Conservation (phyloP, 1,140 invertebrate genomes). For the Heliconius nattereri region DNA sequence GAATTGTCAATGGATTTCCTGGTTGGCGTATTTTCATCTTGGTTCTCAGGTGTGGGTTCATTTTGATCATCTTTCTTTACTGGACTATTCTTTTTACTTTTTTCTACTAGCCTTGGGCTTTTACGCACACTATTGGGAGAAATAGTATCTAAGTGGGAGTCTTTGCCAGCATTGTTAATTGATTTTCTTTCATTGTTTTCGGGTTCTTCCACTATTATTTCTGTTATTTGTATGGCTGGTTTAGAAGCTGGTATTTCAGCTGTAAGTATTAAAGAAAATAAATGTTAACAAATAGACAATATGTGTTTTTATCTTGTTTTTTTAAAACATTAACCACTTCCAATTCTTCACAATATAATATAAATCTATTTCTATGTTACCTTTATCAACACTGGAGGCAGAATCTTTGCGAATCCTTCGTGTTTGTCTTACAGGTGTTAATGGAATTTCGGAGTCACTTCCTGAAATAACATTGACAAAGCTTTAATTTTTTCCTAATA, state of each 20-base stretch:
- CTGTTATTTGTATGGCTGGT: conserved; percentile 44
- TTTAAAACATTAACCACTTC: too few relatives aligned
- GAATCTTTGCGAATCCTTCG: conserved; percentile 69
- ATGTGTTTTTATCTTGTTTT: too few relatives aligned
- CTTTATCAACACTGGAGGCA: conserved; percentile 64
- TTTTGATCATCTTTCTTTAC: conserved; percentile 16
- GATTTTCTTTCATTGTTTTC: conserved; percentile 49
- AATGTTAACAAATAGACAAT: too few relatives aligned
- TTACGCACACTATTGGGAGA: conserved; percentile 37
- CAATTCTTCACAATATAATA: not conserved
- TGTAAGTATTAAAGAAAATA: conserved; percentile 37
- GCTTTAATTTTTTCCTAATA: not conserved
- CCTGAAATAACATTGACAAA: conserved; percentile 41
- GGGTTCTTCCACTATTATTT: conserved; percentile 59
- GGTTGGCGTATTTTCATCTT: conserved; percentile 28
- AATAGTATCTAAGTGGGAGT: conserved; percentile 4
- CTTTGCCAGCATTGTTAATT: conserved; percentile 37
- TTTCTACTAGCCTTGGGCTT: conserved; percentile 48
- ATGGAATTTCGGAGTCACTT: conserved; percentile 63
- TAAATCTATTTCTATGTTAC: conserved; percentile 38
- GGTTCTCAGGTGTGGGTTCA: not conserved
- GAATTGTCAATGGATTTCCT: conserved; percentile 6
- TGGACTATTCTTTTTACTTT: conserved; percentile 28
- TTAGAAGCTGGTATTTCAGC: conserved; percentile 39
- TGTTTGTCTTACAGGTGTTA: conserved; percentile 60